Evolutionary conservation across 2,888 invertebrate genomes (phyloP).

Genomic region (Drosophila subquinaria): DNA sequence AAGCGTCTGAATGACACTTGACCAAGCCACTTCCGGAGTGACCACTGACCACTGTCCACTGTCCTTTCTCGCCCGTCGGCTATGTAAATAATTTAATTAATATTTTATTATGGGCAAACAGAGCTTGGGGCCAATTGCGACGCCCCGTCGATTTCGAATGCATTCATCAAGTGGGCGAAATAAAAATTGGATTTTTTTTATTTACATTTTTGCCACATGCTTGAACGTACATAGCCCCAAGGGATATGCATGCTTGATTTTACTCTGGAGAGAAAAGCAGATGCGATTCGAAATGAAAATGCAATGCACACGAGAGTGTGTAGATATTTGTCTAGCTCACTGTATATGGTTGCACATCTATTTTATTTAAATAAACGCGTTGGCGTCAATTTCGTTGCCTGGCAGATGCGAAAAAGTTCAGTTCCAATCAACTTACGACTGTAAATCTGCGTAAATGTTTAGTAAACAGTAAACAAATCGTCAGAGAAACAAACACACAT

Average conservation of each 20-base stretch:
- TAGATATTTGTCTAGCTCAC: constrained; percentile 1
- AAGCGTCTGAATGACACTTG: constrained; percentile 55
- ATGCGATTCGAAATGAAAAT: constrained; percentile 60
- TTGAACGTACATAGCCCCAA: constrained; percentile 34
- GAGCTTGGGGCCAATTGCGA: constrained; percentile 29
- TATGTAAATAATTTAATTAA: constrained; percentile 77
- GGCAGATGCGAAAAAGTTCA: constrained; percentile 56
- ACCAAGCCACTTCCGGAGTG: constrained; percentile 57
- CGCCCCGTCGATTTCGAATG: constrained; percentile 10
- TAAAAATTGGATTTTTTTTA: constrained; percentile 47
- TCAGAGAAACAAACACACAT: constrained; percentile 30
- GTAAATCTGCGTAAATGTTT: constrained; percentile 72
- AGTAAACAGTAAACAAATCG: constrained; percentile 76
- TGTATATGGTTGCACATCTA: constrained; percentile 20
- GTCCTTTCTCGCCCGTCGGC: constrained; percentile 6
- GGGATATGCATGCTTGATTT: constrained; percentile 13
- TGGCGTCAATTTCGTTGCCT: constrained; percentile 47
- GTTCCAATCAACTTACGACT: constrained; percentile 69
- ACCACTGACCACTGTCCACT: background rate
- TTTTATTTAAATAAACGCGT: constrained; percentile 37
- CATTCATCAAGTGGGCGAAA: constrained; percentile 39
- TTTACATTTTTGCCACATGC: constrained; percentile 58
- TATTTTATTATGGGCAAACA: constrained; percentile 60
- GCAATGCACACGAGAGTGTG: constrained; percentile 15
- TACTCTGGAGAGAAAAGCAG: constrained; percentile 21